Evolutionary conservation across 2,113 vertebrate genomes (phyloP).

Genomic region (Rhinoptilus africanus): DNA sequence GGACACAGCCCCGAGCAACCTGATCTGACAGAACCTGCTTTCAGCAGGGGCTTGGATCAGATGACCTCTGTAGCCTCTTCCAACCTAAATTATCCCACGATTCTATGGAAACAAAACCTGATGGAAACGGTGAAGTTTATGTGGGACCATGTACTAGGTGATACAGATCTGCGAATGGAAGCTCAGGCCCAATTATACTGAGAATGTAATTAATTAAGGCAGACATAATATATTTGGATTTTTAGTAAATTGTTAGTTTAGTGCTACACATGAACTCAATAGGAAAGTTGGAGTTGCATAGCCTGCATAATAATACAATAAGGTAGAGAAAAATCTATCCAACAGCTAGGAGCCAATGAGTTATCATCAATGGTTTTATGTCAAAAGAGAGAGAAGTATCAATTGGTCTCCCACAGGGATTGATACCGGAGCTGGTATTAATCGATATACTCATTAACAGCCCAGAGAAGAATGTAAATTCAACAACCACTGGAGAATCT

Average conservation of each 20-base stretch:
- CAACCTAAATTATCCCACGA: neutral
- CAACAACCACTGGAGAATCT: neutral
- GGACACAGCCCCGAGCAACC: neutral
- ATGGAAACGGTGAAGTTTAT: neutral
- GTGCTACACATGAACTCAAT: neutral
- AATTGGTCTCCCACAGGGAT: conserved; percentile 59
- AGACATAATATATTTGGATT: conserved; percentile 12
- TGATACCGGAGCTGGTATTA: conserved; percentile 31
- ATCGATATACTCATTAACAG: conserved; percentile 70
- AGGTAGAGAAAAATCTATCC: conserved; percentile 64
- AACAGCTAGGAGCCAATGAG: conserved; percentile 47
- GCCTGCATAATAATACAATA: conserved; percentile 59
- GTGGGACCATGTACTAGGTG: neutral
- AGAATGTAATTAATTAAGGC: conserved; percentile 43
- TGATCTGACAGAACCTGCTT: neutral
- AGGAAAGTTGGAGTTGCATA: conserved; percentile 23
- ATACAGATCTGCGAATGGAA: neutral
- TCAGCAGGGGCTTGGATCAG: neutral
- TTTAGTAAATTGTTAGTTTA: conserved; percentile 52
- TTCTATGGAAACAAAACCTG: neutral
- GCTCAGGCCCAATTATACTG: neutral
- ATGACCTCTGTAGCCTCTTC: neutral
- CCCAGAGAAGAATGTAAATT: conserved; percentile 58
- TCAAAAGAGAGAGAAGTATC: conserved; percentile 63
- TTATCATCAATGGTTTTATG: conserved; percentile 65